A percentile compares a stretch with the other conserved stretches of the same genome.
Conservation (phyloP, 2,888 invertebrate genomes). For the Scaptomyza polygonia region DNA sequence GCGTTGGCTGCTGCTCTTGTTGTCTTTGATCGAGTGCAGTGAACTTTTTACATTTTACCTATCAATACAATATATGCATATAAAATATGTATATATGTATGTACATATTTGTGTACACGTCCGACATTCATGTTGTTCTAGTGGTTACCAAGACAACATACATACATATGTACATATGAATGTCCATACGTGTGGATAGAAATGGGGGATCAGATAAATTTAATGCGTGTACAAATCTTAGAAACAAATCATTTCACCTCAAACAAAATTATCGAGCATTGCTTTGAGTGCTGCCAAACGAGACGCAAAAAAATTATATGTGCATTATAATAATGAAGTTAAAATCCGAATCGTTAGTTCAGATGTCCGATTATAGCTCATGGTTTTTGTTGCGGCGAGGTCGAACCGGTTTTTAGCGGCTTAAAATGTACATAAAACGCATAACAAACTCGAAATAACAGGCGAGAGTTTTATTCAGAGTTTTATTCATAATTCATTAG, state of each 20-base stretch:
- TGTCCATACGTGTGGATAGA: neutral
- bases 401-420: conserved; percentile 12
- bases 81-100: neutral
- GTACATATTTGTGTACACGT: neutral
- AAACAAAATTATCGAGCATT: conserved; percentile 17
- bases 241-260: neutral
- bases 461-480: neutral
- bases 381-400: neutral
- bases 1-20: conserved; percentile 22
- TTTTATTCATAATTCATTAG: neutral
- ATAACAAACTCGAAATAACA: conserved; percentile 11
- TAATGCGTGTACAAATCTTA: conserved; percentile 9
- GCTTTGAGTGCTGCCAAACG: conserved; percentile 2
- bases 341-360: conserved; percentile 19
- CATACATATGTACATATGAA: neutral
- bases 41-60: conserved; percentile 51
- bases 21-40: conserved; percentile 54
- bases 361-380: neutral
- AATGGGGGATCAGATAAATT: neutral
- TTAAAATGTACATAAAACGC: conserved; percentile 3
- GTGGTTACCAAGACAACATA: conserved; percentile 19
- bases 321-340: neutral
- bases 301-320: conserved; percentile 2
- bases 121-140: conserved; percentile 1
- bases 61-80: conserved; percentile 6